Conservation (phyloP, 2,888 invertebrate genomes). For the Xiphydria camelus region DNA sequence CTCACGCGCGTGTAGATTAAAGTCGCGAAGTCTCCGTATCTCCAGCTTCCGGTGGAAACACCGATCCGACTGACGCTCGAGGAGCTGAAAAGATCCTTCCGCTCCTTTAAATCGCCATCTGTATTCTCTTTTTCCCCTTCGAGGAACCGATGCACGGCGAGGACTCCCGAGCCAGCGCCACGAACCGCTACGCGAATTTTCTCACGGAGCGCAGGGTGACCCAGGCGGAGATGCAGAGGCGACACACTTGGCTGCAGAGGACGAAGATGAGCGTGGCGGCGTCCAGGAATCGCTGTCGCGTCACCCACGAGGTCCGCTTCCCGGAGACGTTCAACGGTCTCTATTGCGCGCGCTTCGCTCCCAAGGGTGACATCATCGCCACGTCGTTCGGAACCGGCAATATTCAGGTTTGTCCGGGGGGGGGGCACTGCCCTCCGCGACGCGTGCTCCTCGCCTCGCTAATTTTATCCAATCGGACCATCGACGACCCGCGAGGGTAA, state of each 20-base stretch:
- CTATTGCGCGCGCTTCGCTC: constrained; percentile 55
- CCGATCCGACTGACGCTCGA: too few species aligned
- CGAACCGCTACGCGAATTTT: constrained; percentile 9
- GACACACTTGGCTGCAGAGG: constrained; percentile 32
- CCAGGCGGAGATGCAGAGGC: constrained; percentile 28
- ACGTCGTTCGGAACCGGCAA: constrained; percentile 62
- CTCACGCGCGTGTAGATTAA: too few species aligned
- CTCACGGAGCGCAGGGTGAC: constrained; percentile 31
- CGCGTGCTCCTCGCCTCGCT: neutral
- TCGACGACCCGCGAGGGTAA: neutral
- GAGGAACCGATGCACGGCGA: too few species aligned
- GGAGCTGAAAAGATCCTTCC: too few species aligned
- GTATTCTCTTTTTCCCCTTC: too few species aligned
- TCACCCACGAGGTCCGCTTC: constrained; percentile 41
- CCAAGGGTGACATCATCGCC: constrained; percentile 57
- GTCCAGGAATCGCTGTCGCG: constrained; percentile 25
- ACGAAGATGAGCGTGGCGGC: constrained; percentile 24
- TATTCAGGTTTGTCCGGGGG: too few species aligned
- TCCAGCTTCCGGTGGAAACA: too few species aligned
- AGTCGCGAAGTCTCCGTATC: too few species aligned
- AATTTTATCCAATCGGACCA: neutral
- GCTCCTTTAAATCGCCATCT: too few species aligned
- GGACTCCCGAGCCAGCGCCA: too few species aligned
- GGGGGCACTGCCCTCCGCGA: too few species aligned
- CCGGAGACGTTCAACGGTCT: constrained; percentile 48